Evolutionary conservation across 2,113 vertebrate species (phyloP), one percentile per base, ranked within the genome.

Genomic region (Cololabis saira): DNA sequence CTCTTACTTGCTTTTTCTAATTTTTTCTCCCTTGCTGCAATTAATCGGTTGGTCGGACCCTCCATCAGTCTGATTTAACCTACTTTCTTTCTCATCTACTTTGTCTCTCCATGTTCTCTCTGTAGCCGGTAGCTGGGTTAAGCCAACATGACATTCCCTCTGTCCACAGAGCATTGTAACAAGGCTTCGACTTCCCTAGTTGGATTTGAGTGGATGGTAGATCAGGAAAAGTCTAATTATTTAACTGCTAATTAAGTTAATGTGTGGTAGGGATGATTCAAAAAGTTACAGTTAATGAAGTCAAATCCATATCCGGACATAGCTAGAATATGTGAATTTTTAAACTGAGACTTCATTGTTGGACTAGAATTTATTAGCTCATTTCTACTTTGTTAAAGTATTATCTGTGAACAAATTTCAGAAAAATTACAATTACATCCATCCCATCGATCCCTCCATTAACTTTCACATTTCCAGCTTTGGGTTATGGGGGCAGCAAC

Each of bases 1-100:
- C 71, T 86, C 65, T 74, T 50, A 58, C 45, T 86, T 57, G 45
- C 59, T 48, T 45, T 58, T 66, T 61, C 68, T 57, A 47, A 45
- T 72, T 80, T 60, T 80, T 60, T 52, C 65, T 43, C 83, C 85
- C 61, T 82, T 19, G 76, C 53, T 61, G 67, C 91, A 90, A 92
- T 91, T 91, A 90, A 90, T 87, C 78, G 78, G 74, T 87, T 83
- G 72, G 83, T 86, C 66, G 77, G 78, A 71, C 84, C 68, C 66
- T 80, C 82, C 77, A 74, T 87, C 82, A 85, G 78, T 87, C 78
- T 85, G 82, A 91, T 81, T 88, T 90, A 90, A 87, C 89, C 89
- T 84, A 90, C 83, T 90, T 90, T 81, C 71, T 71, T 50, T 61
- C 68, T 83, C 76, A 79, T 68, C 81, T 76, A 51, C 70, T 63